These are phyloP conservation scores for Metallyticus violacea DNA, from an alignment of 2,888 invertebrate species.

Conservation along the genomic window DNA sequence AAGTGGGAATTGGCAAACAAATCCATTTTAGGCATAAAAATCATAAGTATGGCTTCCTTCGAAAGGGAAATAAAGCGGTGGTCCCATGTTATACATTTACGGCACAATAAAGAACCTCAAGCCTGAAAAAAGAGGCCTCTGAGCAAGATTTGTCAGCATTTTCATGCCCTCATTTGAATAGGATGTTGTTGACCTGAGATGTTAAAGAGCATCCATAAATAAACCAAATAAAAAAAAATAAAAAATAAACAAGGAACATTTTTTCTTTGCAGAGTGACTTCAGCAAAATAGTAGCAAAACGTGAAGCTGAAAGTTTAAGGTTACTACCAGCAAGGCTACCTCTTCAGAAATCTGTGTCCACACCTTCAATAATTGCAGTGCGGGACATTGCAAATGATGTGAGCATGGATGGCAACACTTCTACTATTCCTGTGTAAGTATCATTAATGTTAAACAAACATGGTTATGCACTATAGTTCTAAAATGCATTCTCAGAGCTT, in stretches of 20 bases:
- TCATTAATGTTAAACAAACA: background rate
- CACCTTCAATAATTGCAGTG: slow-evolving; percentile 80
- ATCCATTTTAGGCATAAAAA: no score
- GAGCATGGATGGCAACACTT: slow-evolving; percentile 48
- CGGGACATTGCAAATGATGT: slow-evolving; percentile 59
- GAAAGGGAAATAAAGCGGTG: no score
- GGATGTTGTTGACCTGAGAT: no score
- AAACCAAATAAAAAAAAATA: no score
- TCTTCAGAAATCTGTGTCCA: slow-evolving; percentile 86
- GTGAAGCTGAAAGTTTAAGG: slow-evolving; percentile 54
- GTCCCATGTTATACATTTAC: no score
- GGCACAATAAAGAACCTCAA: no score
- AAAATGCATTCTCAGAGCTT: background rate
- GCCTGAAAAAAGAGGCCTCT: no score
- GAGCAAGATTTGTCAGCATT: no score
- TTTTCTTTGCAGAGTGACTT: slow-evolving; percentile 61
- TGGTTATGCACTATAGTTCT: background rate
- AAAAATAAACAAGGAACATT: background rate
- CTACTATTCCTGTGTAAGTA: slow-evolving; percentile 42
- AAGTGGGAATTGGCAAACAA: no score
- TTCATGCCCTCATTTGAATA: no score
- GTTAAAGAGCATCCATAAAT: no score
- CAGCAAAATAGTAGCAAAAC: slow-evolving; percentile 63
- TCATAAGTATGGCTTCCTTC: no score
- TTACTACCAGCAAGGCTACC: slow-evolving; percentile 67